Evolutionary conservation across 2,888 invertebrate genomes (phyloP).

Genomic region (Drosophila atroscutellata): DNA sequence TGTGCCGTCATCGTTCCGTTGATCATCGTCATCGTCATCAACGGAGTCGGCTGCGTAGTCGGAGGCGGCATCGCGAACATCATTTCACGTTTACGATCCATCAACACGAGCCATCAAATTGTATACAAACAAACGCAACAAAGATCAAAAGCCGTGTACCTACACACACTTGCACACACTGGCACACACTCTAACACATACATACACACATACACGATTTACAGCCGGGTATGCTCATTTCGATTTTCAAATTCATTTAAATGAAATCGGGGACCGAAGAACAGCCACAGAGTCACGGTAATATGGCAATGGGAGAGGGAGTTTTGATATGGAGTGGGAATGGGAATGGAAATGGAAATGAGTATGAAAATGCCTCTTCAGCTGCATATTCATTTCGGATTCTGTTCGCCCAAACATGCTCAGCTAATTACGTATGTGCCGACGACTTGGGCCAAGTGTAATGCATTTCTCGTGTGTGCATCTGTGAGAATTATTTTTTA

Average conservation of each 20-base stretch:
- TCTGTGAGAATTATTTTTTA: constrained; percentile 20
- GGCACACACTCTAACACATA: constrained; percentile 20
- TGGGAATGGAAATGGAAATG: constrained; percentile 8
- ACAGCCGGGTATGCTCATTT: constrained; percentile 33
- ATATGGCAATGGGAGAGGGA: constrained; percentile 5
- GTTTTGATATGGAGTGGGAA: neutral
- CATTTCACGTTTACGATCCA: constrained; percentile 83
- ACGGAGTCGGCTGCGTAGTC: constrained; percentile 12
- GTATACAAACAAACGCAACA: constrained; percentile 84
- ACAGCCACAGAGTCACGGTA: constrained; percentile 30
- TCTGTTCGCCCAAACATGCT: constrained; percentile 8
- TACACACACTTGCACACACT: constrained; percentile 45
- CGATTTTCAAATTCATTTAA: constrained; percentile 60
- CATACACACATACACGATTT: constrained; percentile 3
- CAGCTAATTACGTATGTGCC: constrained; percentile 67
- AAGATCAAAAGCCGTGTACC: constrained; percentile 83
- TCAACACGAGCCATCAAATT: constrained; percentile 85
- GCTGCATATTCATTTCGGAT: constrained; percentile 18
- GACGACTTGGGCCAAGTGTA: constrained; percentile 38
- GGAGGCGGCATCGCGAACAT: constrained; percentile 67
- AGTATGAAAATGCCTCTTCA: constrained; percentile 34
- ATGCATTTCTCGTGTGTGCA: constrained; percentile 52
- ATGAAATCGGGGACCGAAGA: constrained; percentile 49
- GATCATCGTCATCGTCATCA: constrained; percentile 61
- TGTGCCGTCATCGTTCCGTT: constrained; percentile 79